Conservation (phyloP, 1,140 invertebrate species). For the Lysiphlebus fabarum region DNA sequence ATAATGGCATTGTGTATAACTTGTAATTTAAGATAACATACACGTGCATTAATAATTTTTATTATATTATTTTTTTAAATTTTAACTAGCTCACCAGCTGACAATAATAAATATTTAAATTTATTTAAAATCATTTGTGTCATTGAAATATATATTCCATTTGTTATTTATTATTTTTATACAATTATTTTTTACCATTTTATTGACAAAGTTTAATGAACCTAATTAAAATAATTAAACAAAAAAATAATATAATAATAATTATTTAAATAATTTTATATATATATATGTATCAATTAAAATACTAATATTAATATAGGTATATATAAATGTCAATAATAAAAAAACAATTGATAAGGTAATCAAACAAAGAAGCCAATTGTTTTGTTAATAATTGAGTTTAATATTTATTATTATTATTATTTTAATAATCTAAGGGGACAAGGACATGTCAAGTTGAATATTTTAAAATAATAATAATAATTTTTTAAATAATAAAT, state of each 20-base stretch:
- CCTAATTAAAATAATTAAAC: no score
- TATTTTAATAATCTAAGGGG: not conserved
- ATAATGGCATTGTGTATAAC: not conserved
- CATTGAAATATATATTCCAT: no score
- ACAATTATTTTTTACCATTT: no score
- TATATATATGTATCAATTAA: not conserved
- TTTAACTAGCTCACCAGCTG: not conserved
- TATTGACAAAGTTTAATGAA: no score
- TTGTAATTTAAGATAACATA: constrained; percentile 13
- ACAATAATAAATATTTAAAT: not conserved
- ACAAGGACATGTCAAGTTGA: not conserved
- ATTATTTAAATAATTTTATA: no score
- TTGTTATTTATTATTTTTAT: no score
- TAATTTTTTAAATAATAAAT: not conserved
- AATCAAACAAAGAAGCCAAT: not conserved
- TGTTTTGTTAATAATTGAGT: not conserved
- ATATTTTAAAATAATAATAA: not conserved
- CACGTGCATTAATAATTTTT: constrained; percentile 13
- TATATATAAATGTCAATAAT: not conserved
- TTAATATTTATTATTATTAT: not conserved
- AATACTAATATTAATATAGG: not conserved
- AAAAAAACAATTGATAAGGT: not conserved
- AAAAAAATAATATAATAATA: no score
- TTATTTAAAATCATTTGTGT: not conserved
- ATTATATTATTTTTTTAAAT: constrained; percentile 4